phyloP scores from a whole-genome alignment of 2,797 vertebrate species.

The Leptatherina wallacei region DNA sequence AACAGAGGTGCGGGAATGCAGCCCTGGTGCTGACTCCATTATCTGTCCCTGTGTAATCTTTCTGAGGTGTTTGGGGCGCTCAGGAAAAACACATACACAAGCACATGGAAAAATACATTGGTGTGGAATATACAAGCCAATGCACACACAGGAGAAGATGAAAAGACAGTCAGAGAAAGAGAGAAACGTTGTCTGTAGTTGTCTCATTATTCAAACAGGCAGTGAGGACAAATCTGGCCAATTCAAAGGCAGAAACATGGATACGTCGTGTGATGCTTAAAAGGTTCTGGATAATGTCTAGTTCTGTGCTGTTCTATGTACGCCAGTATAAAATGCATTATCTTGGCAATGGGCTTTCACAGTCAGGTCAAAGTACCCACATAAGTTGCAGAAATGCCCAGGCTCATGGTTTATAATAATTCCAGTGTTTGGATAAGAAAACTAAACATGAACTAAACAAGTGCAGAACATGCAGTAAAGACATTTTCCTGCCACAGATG shows the following conservation, averaged over 20 bases:
- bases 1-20: constrained; percentile 70
- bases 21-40: constrained; percentile 60
- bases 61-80: constrained; percentile 67
- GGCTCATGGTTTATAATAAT: constrained; percentile 15
- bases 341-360: constrained; percentile 19
- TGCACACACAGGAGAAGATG: not conserved
- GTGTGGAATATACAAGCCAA: not conserved
- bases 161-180: not conserved
- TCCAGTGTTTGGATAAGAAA: constrained; percentile 21
- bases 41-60: constrained; percentile 69
- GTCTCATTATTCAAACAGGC: constrained; percentile 16
- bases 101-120: constrained; percentile 39
- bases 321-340: constrained; percentile 13
- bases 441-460: constrained; percentile 11
- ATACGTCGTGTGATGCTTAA: not conserved
- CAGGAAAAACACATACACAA: constrained; percentile 36
- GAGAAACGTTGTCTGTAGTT: not conserved
- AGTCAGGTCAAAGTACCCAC: constrained; percentile 41
- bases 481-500: constrained; percentile 4
- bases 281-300: constrained; percentile 29
- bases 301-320: constrained; percentile 4
- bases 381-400: constrained; percentile 15
- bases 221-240: not conserved
- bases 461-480: not conserved
- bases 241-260: constrained; percentile 6